These are phyloP conservation scores for Papilio xuthus DNA, from an alignment of 1,140 invertebrate species.

Conservation along the genomic window DNA sequence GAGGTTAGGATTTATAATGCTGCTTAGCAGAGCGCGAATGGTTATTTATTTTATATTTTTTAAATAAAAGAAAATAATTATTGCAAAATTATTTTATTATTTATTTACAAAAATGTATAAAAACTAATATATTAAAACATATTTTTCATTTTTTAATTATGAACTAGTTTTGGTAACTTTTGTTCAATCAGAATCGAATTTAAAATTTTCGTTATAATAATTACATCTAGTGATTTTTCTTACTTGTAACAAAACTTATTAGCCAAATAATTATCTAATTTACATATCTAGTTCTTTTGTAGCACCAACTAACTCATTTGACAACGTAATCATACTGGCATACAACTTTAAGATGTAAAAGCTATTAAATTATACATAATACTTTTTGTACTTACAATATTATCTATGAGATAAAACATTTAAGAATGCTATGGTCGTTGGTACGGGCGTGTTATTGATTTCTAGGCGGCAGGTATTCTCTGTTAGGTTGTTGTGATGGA, in stretches of 20 bases:
- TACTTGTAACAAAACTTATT: neutral
- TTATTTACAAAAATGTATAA: constrained; percentile 58
- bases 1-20: too few species aligned
- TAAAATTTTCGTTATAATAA: constrained; percentile 8
- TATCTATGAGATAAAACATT: constrained; percentile 47
- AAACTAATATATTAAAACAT: constrained; percentile 35
- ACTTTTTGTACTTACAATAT: constrained; percentile 35
- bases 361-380: constrained; percentile 25
- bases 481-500: constrained; percentile 72
- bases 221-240: neutral
- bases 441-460: constrained; percentile 50
- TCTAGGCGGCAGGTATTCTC: constrained; percentile 83
- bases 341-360: constrained; percentile 1
- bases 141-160: constrained; percentile 42
- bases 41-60: neutral
- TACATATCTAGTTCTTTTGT: constrained; percentile 31
- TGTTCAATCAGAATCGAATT: constrained; percentile 44
- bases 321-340: constrained; percentile 56
- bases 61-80: constrained; percentile 13
- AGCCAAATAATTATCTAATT: neutral
- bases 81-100: constrained; percentile 51
- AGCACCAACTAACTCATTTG: constrained; percentile 70
- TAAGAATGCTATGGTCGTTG: constrained; percentile 30
- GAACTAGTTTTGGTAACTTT: constrained; percentile 68
- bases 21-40: neutral